phyloP scores from a whole-genome alignment of 2,113 vertebrate genomes.

The Python bivittatus region DNA sequence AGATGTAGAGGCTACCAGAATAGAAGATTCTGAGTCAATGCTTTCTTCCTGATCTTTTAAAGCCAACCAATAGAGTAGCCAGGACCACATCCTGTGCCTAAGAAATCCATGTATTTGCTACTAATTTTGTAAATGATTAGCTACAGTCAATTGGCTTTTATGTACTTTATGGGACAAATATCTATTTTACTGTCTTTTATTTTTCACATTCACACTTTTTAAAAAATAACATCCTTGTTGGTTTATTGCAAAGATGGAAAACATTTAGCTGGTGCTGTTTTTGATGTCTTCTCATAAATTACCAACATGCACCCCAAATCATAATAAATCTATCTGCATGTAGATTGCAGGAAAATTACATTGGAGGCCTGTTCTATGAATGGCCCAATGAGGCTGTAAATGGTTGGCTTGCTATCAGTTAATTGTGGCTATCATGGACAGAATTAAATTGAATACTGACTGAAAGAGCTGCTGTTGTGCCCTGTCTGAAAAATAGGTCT shows the following conservation, averaged over 20 bases:
- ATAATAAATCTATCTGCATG: neutral
- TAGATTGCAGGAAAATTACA: neutral
- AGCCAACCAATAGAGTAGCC: neutral
- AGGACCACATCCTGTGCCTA: neutral
- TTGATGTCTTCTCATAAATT: neutral
- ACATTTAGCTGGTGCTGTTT: neutral
- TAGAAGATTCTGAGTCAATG: neutral
- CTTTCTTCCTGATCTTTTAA: neutral
- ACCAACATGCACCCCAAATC: neutral
- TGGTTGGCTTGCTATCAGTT: constrained; percentile 49
- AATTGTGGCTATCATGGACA: constrained; percentile 51
- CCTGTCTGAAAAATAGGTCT: constrained; percentile 38
- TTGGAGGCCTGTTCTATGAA: neutral
- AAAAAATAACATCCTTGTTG: neutral
- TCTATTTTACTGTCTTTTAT: neutral
- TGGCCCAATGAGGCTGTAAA: constrained; percentile 48
- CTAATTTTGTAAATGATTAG: neutral
- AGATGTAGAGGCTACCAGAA: neutral
- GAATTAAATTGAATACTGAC: constrained; percentile 51
- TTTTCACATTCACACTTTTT: neutral
- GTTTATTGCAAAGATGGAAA: neutral
- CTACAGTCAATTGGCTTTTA: neutral
- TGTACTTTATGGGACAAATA: neutral
- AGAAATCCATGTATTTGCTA: no score
- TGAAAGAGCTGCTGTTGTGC: constrained; percentile 34